Conservation (phyloP, 2,888 invertebrate genomes). For the Bellardia pandia region DNA sequence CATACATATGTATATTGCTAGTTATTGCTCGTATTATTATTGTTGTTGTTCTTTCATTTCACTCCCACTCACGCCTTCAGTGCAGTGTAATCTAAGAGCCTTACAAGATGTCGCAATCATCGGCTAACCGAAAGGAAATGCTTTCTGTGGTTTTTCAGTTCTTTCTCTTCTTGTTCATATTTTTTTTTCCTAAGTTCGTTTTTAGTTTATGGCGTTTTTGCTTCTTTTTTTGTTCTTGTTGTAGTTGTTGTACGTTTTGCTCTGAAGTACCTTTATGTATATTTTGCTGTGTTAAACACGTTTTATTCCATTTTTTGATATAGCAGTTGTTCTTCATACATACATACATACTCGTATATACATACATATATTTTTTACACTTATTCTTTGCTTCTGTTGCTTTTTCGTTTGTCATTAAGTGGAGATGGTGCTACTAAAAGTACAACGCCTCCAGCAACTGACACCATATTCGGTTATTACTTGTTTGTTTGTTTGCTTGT, state of each 20-base stretch:
- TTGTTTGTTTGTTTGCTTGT: conserved; percentile 30
- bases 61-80: conserved; percentile 14
- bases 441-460: conserved; percentile 69
- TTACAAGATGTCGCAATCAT: conserved; percentile 65
- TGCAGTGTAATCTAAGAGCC: conserved; percentile 41
- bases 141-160: conserved; percentile 50
- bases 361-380: background rate
- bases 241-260: background rate
- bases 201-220: conserved; percentile 28
- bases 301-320: conserved; percentile 60
- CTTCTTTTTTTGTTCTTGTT: background rate
- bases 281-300: conserved; percentile 69
- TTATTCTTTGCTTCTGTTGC: conserved; percentile 43
- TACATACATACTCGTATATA: background rate
- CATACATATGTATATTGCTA: background rate
- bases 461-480: conserved; percentile 69
- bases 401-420: conserved; percentile 66
- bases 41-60: conserved; percentile 16
- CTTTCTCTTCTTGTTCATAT: conserved; percentile 49
- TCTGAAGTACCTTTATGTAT: conserved; percentile 52
- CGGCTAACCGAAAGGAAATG: conserved; percentile 67
- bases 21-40: conserved; percentile 33
- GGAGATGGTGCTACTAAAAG: conserved; percentile 67
- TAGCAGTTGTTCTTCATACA: conserved; percentile 23
- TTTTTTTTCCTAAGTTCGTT: conserved; percentile 44